These are phyloP conservation scores for Pseudochromis fuscus DNA, from an alignment of 2,797 vertebrate genomes.

Conservation along the genomic window DNA sequence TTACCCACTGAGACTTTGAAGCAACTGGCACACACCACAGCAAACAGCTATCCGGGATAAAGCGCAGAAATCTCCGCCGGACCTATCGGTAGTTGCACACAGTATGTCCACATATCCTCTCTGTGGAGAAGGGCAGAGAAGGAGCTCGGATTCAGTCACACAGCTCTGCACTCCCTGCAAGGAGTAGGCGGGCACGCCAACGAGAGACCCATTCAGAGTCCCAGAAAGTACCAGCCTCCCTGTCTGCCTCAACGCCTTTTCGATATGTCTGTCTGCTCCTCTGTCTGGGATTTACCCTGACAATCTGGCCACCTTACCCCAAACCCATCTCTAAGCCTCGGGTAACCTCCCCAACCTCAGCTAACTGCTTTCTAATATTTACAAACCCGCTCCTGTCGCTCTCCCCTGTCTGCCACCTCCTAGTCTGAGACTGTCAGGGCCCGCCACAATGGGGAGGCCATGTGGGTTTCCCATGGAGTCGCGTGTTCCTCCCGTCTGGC, in stretches of 20 bases:
- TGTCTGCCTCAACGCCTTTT: constrained; percentile 67
- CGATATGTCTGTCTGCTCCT: constrained; percentile 59
- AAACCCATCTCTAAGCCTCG: constrained; percentile 46
- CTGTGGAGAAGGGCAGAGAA: constrained; percentile 79
- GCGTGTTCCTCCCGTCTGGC: constrained; percentile 92
- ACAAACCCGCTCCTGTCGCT: constrained; percentile 67
- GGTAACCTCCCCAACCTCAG: constrained; percentile 77
- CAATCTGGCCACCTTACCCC: constrained; percentile 49
- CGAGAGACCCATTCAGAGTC: constrained; percentile 75
- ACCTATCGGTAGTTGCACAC: constrained; percentile 49
- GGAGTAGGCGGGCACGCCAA: constrained; percentile 76
- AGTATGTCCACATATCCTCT: constrained; percentile 72
- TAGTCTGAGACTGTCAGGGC: constrained; percentile 84
- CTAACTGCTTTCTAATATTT: constrained; percentile 74
- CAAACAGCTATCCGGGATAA: constrained; percentile 38
- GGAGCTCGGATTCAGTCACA: constrained; percentile 78
- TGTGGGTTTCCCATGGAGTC: constrained; percentile 88
- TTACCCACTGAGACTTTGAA: constrained; percentile 74
- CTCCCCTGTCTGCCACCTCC: constrained; percentile 76
- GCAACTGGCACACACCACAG: constrained; percentile 38
- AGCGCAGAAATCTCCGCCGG: constrained; percentile 43
- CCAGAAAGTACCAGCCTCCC: constrained; percentile 75
- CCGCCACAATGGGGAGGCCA: constrained; percentile 89
- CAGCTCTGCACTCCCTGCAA: constrained; percentile 78
- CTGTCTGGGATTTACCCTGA: constrained; percentile 56